Evolutionary conservation across 2,888 invertebrate genomes (phyloP).

Genomic region (Leptinotarsa peninsularis): DNA sequence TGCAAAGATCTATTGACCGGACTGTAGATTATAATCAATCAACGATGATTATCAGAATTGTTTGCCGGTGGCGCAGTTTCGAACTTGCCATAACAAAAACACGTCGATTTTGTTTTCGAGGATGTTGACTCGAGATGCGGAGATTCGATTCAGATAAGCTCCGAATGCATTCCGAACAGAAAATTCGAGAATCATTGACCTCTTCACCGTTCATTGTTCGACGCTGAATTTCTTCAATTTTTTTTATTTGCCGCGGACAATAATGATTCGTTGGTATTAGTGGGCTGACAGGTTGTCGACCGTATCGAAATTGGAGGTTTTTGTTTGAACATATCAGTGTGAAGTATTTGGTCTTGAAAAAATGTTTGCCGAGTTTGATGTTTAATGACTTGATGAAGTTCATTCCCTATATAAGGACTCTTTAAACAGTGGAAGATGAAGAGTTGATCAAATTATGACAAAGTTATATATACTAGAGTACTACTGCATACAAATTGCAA

Average conservation of each 20-base stretch:
- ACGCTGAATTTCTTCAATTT: conserved; percentile 28
- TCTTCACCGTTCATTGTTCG: conserved; percentile 32
- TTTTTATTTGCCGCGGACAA: conserved; percentile 33
- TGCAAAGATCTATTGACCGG: no score
- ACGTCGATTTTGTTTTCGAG: conserved; percentile 11
- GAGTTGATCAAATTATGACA: no score
- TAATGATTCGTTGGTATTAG: conserved; percentile 27
- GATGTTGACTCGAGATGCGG: conserved; percentile 16
- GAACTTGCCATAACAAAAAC: conserved; percentile 8
- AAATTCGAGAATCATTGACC: conserved; percentile 35
- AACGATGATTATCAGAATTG: background rate
- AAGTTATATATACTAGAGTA: no score
- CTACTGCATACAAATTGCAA: no score
- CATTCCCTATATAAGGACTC: no score
- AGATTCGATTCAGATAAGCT: conserved; percentile 13
- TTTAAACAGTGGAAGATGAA: no score
- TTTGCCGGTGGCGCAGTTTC: conserved; percentile 11
- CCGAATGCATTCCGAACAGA: conserved; percentile 26
- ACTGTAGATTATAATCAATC: background rate
- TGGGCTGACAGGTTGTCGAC: conserved; percentile 32
- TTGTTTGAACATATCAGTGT: background rate
- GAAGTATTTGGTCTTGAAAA: background rate
- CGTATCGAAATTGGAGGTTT: conserved; percentile 21
- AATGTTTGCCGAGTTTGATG: background rate
- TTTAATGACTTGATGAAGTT: no score